Conservation (phyloP, 64 coral and sea anemone genomes). For the Montipora capricornis region DNA sequence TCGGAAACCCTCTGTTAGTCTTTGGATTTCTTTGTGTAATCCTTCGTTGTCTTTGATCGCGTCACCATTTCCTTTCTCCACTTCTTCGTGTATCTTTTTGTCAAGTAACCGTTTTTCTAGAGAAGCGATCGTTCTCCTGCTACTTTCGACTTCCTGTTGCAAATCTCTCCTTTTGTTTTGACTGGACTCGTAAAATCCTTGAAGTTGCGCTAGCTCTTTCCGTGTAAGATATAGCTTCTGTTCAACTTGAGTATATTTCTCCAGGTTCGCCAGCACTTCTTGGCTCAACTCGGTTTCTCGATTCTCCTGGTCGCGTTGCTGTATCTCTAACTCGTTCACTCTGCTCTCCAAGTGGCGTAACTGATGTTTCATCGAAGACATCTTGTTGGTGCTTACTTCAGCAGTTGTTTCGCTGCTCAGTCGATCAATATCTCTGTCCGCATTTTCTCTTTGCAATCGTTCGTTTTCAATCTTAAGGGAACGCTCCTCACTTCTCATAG, state of each 20-base stretch:
- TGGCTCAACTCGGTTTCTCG: conserved; percentile 72
- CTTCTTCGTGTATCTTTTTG: conserved; percentile 1
- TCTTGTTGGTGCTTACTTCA: conserved; percentile 47
- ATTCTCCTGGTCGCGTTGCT: conserved; percentile 62
- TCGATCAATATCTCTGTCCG: conserved; percentile 80
- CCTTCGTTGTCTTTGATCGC: conserved; percentile 13
- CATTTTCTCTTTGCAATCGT: conserved; percentile 80
- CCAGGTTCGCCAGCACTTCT: conserved; percentile 72
- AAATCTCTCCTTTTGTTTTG: conserved; percentile 70
- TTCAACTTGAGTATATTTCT: conserved; percentile 85
- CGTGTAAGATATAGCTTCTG: conserved; percentile 78
- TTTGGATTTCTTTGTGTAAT: conserved; percentile 14
- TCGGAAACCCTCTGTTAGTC: conserved; percentile 22
- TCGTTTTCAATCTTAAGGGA: conserved; percentile 75
- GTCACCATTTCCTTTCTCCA: conserved; percentile 26
- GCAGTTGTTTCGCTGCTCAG: conserved; percentile 68
- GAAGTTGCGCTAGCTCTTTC: conserved; percentile 79
- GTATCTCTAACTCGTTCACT: conserved; percentile 56
- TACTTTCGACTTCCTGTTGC: conserved; percentile 46
- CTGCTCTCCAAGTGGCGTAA: conserved; percentile 62
- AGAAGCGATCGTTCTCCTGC: conserved; percentile 35
- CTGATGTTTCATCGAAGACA: conserved; percentile 53
- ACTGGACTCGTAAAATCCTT: conserved; percentile 77
- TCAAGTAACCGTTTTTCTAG: conserved; percentile 65
- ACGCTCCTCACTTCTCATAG: conserved; percentile 67